Base-by-base conservation (phyloP, 2,888 invertebrate genomes). In the Hofmannophila pseudospretella region DNA sequence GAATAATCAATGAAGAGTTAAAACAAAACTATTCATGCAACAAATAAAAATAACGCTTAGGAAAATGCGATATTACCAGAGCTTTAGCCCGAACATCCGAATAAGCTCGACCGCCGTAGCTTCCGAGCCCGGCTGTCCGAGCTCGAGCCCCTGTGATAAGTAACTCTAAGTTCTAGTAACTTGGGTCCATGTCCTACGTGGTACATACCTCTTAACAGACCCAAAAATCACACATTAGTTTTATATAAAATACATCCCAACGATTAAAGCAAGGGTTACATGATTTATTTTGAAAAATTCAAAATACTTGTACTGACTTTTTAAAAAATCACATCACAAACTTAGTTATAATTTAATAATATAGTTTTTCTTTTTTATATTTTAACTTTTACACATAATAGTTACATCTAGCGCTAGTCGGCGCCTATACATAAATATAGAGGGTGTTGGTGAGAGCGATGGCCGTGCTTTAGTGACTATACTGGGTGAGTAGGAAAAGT, bases 301-400 rank as follows among this genome's bases (percentile, higher is more conserved):
- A 67, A 66, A 65, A 66, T 67, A 75, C 66, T 70, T 70, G 66
- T 70, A 72, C 63, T 71, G 74, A 75, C 64, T 72, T 67, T 63
- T 57, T 70, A 58, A 65, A 71, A 74, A 75, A 74, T 72, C 67
- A 73, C 67, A 67, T 71, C 67, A 71, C 68, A 68, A 67, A 63
- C 58, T 62, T 62, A 64, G 54, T 58, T 16, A 59, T 49, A 52
- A 44, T 47, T 49, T 39, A 44, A 53, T 52, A 48, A 50, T 47
- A 49, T 51, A 45, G 38, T 39, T 44, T 45, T 41, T 38, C 47
- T 49, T 45, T 49, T 49, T 49, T 45, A 38, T 42, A 43, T 38
- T 20, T 38, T 45, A 35, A 42, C 32, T 19, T 44, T 46, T 40
- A 39, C 32, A 43, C 44, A 41, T 49, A 52, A 54, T 47, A 47